Base-by-base conservation (phyloP, 2,888 invertebrate genomes). In the Notocelia uddmanniana region DNA sequence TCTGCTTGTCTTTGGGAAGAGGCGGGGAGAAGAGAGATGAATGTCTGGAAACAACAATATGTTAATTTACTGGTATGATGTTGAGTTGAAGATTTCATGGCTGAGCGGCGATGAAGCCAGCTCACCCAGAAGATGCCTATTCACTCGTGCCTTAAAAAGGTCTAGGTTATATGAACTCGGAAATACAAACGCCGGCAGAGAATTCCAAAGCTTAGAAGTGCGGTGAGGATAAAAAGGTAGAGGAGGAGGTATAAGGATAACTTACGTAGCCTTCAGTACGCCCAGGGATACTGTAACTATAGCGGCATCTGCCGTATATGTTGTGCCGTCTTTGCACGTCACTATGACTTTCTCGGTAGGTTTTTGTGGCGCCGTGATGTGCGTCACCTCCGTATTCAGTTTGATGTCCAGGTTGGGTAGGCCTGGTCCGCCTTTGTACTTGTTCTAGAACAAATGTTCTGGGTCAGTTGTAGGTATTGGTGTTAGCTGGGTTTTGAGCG, bases 211-310 rank as follows among this genome's bases (percentile, higher is more conserved):
- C n/a, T n/a, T n/a, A n/a, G n/a, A n/a, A n/a, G n/a, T n/a, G n/a
- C n/a, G n/a, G n/a, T n/a, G n/a, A n/a, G n/a, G n/a, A n/a, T n/a
- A n/a, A n/a, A n/a, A n/a, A n/a, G n/a, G n/a, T n/a, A n/a, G n/a
- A n/a, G n/a, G n/a, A n/a, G n/a, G n/a, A n/a, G n/a, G n/a, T n/a
- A n/a, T n/a, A 18, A 8, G 8, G 8, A 3, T n/a, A 13, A 54
- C 58, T 69, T 34, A 76, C 77, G 68, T 80, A 19, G 89, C 86
- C 80, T 96, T 96, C 52, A 96, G 85, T 15, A 95, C 95, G 0
- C 96, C 96, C 2, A 96, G 83, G 0, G 96, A 95, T 9, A 93
- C 85, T 0, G 96, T 96, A 19, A 95, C 83, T 57, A 96, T 92
- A 6, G 95, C 94, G 77, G 95, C 94, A 80, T 95, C 95, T 9